These are phyloP conservation scores for Halocynthia roretzi DNA, from an alignment of 23 tunicate species.

Conservation along the genomic window DNA sequence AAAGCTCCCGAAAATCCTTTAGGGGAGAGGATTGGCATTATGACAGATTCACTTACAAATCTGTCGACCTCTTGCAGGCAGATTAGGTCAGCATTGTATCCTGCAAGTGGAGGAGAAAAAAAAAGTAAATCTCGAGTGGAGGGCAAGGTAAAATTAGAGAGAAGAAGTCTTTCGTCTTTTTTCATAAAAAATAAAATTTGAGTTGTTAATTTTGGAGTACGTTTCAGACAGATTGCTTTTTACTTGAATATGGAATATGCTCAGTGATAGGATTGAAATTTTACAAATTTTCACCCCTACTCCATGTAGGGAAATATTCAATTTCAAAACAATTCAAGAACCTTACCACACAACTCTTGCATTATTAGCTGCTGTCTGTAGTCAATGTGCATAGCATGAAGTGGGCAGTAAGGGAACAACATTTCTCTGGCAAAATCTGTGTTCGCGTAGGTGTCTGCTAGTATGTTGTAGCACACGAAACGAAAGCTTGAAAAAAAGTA, in stretches of 20 bases:
- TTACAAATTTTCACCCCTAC: background rate
- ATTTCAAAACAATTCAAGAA: background rate
- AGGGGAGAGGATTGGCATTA: constrained; percentile 48
- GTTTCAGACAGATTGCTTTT: too few species aligned
- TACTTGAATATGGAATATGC: too few species aligned
- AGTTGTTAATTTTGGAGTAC: background rate
- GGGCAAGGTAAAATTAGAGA: background rate
- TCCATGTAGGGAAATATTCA: too few species aligned
- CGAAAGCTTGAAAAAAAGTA: constrained; percentile 46
- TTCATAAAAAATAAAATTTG: background rate
- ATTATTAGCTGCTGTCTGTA: constrained; percentile 70
- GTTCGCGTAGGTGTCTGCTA: constrained; percentile 87
- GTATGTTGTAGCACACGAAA: constrained; percentile 85
- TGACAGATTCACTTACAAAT: constrained; percentile 42
- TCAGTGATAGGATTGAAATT: background rate
- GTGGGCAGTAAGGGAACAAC: constrained; percentile 86
- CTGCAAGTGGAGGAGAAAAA: constrained; percentile 19
- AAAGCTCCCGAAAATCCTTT: constrained; percentile 60
- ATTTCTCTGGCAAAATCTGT: constrained; percentile 53
- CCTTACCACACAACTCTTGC: constrained; percentile 67
- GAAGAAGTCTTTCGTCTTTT: background rate
- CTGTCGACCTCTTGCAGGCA: constrained; percentile 93
- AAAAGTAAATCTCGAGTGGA: background rate
- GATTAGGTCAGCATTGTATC: constrained; percentile 87
- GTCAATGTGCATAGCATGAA: constrained; percentile 33